phyloP scores from a whole-genome alignment of 2,888 invertebrate genomes.

The Acleris holmiana region DNA sequence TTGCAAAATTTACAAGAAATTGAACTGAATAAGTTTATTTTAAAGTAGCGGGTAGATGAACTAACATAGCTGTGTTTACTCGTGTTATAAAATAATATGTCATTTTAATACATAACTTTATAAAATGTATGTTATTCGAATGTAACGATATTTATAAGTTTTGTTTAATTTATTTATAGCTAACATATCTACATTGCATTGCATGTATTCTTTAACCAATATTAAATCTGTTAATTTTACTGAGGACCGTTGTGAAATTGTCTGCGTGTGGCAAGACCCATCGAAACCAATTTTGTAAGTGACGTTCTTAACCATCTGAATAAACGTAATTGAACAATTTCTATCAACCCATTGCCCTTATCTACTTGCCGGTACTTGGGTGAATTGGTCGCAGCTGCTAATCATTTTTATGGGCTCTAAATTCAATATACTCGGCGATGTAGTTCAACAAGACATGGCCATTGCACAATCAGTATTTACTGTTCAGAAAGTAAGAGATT shows the following conservation, averaged over 20 bases:
- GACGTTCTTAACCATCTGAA: slow-evolving; percentile 80
- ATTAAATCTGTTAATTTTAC: slow-evolving; percentile 32
- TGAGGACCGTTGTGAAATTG: slow-evolving; percentile 27
- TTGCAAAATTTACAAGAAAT: no score
- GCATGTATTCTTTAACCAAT: slow-evolving; percentile 12
- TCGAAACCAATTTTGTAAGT: slow-evolving; percentile 72
- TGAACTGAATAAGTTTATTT: no score
- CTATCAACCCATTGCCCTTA: slow-evolving; percentile 80
- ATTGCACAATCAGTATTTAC: slow-evolving; percentile 11
- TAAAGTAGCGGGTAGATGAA: no score
- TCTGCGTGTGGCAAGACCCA: slow-evolving; percentile 65
- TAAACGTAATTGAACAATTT: slow-evolving; percentile 80
- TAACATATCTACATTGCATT: not conserved
- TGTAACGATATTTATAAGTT: no score
- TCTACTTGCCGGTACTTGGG: slow-evolving; percentile 56
- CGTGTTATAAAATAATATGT: no score
- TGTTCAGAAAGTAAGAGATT: not conserved
- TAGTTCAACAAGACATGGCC: slow-evolving; percentile 39
- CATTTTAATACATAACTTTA: no score
- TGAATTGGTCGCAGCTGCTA: slow-evolving; percentile 65
- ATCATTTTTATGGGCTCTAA: slow-evolving; percentile 62
- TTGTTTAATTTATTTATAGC: not conserved
- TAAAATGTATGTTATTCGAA: no score
- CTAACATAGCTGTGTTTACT: no score
- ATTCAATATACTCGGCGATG: slow-evolving; percentile 51